Evolutionary conservation across 2,888 invertebrate species (phyloP), one percentile per base, ranked within the genome.

Genomic region (Scaptomyza flava): DNA sequence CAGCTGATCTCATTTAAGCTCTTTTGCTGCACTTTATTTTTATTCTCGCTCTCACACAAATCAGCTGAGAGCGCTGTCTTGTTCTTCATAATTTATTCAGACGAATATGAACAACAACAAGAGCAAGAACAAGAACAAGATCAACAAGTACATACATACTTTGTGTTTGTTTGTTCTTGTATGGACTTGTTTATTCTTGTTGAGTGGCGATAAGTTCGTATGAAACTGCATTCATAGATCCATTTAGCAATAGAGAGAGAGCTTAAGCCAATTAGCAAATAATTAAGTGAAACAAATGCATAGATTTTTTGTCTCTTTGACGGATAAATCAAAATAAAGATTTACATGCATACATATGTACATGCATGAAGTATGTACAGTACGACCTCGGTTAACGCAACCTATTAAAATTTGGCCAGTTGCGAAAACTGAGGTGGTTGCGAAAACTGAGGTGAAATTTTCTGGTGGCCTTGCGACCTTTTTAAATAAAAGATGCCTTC

Each of bases 61-160:
- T 65, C 66, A 58, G 66, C 58, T 56, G 63, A 20, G 34, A 51
- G 14, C 36, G 3, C 38, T 20, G 33, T 63, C 45, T 62, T 23
- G 9, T 33, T 51, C 4, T 52, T 46, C 12, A 43, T 36, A 41
- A 48, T 41, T 31, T 36, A 57, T 42, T 30, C 48, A 47, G 23
- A 31, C 27, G 36, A 27, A 52, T 11, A 41, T 33, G 20, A 33
- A 51, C 17, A 45, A 41, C 14, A 43, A 47, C 14, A 34, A 34
- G 42, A 54, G 23, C 61, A 45, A 34, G 42, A 54, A 23, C 61
- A 45, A 48, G 47, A 54, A 42, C 53, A 45, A 43, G 48, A 48
- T 43, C 41, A 65, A 53, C 43, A 59, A 51, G 45, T 38, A 51
- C 31, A 50, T 17, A 17, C 17, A 17, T 17, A 17, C 17, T 38